Conservation (phyloP, 1,140 invertebrate species). For the Phortica variegata region DNA sequence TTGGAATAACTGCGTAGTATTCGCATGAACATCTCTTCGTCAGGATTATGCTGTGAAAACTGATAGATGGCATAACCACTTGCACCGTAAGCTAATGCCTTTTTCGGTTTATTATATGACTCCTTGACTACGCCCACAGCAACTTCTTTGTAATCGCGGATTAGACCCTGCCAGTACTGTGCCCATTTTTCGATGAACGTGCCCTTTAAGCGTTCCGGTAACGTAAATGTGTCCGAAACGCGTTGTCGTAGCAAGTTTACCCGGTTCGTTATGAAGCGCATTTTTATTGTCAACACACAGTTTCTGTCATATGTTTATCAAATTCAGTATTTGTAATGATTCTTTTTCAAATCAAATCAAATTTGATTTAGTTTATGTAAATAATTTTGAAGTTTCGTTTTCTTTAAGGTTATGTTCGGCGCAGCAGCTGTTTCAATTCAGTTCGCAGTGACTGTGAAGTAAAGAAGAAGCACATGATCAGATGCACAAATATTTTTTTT, state of each 20-base stretch:
- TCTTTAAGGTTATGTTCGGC: too few relatives aligned
- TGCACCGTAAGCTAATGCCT: constrained; percentile 57
- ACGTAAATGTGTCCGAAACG: constrained; percentile 25
- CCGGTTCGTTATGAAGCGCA: constrained; percentile 2
- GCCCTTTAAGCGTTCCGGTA: constrained; percentile 62
- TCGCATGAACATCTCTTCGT: constrained; percentile 30
- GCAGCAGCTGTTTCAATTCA: too few relatives aligned
- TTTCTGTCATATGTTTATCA: too few relatives aligned
- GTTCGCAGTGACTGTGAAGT: too few relatives aligned
- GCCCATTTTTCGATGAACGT: constrained; percentile 67
- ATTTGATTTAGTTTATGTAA: too few relatives aligned
- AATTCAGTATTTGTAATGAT: too few relatives aligned
- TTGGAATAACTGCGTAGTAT: constrained; percentile 54
- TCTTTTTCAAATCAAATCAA: too few relatives aligned
- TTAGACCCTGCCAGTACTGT: constrained; percentile 65
- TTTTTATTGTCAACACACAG: too few relatives aligned
- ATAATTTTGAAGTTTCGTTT: too few relatives aligned
- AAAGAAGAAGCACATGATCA: too few relatives aligned
- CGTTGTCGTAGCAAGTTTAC: constrained; percentile 32
- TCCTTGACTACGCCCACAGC: constrained; percentile 61
- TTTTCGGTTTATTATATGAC: constrained; percentile 61
- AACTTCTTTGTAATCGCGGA: constrained; percentile 65
- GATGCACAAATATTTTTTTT: too few relatives aligned
- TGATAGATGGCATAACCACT: constrained; percentile 23
- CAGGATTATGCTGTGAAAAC: constrained; percentile 28